phyloP scores from a whole-genome alignment of 2,113 vertebrate species.

The Corynorhinus townsendii region DNA sequence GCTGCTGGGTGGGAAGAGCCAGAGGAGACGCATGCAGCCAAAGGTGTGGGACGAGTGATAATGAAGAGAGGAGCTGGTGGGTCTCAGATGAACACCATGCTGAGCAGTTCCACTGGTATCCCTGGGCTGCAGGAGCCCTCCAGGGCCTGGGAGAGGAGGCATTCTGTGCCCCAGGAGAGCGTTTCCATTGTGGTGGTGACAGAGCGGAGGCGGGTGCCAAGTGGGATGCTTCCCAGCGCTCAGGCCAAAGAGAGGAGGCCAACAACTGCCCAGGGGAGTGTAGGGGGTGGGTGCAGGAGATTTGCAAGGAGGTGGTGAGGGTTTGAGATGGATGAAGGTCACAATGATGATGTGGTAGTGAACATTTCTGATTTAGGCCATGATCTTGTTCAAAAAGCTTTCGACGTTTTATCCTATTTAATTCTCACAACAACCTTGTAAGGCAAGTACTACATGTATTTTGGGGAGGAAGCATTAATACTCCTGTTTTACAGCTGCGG shows the following conservation, averaged over 20 bases:
- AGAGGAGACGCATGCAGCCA: neutral
- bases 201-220: neutral
- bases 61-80: neutral
- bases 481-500: neutral
- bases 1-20: neutral
- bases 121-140: neutral
- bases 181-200: neutral
- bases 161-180: fast-evolving
- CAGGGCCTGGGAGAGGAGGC: neutral
- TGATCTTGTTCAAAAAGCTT: neutral
- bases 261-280: neutral
- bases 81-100: fast-evolving
- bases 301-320: neutral
- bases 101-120: neutral
- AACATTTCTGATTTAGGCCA: fast-evolving
- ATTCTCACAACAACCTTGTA: neutral
- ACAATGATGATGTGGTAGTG: fast-evolving
- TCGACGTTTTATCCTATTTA: neutral
- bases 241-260: neutral
- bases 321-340: neutral
- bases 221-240: neutral
- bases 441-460: fast-evolving
- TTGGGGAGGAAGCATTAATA: neutral
- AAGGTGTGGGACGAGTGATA: fast-evolving
- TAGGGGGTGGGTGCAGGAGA: neutral